These are phyloP conservation scores for Dissostichus mawsoni DNA, from an alignment of 2,113 vertebrate genomes.

Conservation along the genomic window DNA sequence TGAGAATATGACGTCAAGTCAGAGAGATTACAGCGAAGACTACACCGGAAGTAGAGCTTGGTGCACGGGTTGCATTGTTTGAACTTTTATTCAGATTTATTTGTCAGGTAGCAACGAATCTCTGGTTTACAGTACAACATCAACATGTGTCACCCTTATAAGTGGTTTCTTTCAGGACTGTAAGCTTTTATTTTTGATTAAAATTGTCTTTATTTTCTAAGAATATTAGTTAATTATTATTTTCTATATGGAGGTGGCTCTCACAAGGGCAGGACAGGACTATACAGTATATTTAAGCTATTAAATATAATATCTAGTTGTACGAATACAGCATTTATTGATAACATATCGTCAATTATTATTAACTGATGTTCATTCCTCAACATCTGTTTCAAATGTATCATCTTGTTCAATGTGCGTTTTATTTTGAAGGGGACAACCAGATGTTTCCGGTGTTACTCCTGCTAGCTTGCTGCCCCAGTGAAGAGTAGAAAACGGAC, in stretches of 20 bases:
- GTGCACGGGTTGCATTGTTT: neutral
- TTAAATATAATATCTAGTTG: neutral
- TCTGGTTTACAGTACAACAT: neutral
- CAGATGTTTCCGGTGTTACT: neutral
- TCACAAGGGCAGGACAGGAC: neutral
- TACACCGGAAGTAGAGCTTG: slow-evolving; percentile 48
- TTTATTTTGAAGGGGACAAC: slow-evolving; percentile 54
- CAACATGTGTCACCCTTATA: neutral
- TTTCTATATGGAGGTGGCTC: neutral
- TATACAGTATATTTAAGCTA: neutral
- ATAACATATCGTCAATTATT: too few species aligned
- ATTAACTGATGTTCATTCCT: neutral
- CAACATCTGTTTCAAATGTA: neutral
- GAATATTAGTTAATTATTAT: neutral
- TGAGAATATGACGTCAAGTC: slow-evolving; percentile 69
- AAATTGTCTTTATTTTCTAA: neutral
- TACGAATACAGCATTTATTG: too few species aligned
- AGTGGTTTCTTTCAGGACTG: too few species aligned
- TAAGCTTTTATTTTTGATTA: neutral
- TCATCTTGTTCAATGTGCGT: fast-evolving
- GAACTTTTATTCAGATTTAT: slow-evolving; percentile 4
- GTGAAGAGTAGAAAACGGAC: slow-evolving; percentile 60
- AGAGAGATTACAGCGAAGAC: slow-evolving; percentile 3
- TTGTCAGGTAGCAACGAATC: neutral
- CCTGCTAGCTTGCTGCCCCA: fast-evolving